Base-by-base conservation (phyloP, 2,888 invertebrate genomes). In the Oegoconia quadripuncta region DNA sequence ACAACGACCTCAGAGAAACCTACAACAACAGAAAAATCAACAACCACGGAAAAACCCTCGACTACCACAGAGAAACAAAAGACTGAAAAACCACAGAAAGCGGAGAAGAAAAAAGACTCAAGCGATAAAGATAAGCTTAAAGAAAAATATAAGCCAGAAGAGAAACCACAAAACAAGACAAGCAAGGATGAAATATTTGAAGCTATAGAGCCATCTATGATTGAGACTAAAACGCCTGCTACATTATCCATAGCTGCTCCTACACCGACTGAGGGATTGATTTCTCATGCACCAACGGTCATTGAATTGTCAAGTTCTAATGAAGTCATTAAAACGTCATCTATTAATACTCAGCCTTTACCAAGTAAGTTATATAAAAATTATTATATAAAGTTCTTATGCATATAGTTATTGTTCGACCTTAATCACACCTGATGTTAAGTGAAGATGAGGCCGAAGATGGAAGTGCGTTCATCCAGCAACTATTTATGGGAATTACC, bases 251-350 rank as follows among this genome's bases (percentile, higher is more conserved):
- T 44, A 48, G 74, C 61, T 56, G 25, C 46, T 12, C 68, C 84
- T 1, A 81, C 83, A n/a, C 82, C 86, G 0, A 82, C 80, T 1
- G 76, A 77, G 11, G 82, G 79, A 0, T 41, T 84, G 3, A 48
- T 69, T 2, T 56, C 55, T 20, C 63, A 71, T 23, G 61, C 61
- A 0, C 67, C 75, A 2, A 44, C 56, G 0, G 30, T 54, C n/a
- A 59, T 48, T 38, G 64, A 54, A 32, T 28, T 64, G 0, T 42
- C 56, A 3, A 59, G 30, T 30, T 25, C 48, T 3, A 48, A 54
- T 13, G 50, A 50, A 4, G 53, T 50, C 3, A 68, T 80, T 6
- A 69, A 74, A 33, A 66, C 76, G 0, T 67, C 82, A 0, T 73
- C 82, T 0, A 81, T 83, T 2, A 80, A 79, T 38, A 64, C 77